These are phyloP conservation scores for Strigamia maritima DNA, from an alignment of 2,888 invertebrate genomes.

Conservation along the genomic window DNA sequence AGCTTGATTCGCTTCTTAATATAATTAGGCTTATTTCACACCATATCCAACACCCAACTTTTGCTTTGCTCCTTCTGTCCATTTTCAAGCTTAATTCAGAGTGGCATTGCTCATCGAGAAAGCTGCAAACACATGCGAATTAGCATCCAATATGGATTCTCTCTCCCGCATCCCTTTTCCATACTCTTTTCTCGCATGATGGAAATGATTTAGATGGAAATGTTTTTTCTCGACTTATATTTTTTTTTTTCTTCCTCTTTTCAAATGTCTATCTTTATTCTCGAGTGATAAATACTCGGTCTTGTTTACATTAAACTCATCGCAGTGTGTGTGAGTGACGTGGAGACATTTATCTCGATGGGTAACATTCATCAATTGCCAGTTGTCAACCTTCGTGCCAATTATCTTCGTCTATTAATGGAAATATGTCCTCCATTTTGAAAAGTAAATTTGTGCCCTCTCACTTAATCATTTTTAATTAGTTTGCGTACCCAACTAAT, in stretches of 20 bases:
- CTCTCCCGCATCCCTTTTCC: background rate
- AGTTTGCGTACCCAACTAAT: constrained; percentile 19
- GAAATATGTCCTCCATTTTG: constrained; percentile 32
- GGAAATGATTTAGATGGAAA: constrained; percentile 2
- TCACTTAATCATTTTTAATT: constrained; percentile 34
- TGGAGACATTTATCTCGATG: background rate
- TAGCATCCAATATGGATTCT: constrained; percentile 31
- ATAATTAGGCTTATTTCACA: constrained; percentile 20
- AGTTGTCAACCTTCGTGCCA: constrained; percentile 12
- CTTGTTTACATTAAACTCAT: constrained; percentile 28
- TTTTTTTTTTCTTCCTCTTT: background rate
- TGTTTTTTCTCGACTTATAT: background rate
- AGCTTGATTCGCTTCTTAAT: constrained; percentile 20
- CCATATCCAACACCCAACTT: background rate
- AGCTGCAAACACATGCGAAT: constrained; percentile 31
- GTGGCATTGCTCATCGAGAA: constrained; percentile 16
- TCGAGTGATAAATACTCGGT: background rate
- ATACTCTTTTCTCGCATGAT: background rate
- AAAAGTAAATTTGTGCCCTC: constrained; percentile 32
- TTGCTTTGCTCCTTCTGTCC: constrained; percentile 25
- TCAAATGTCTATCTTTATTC: background rate
- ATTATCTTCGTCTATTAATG: constrained; percentile 22
- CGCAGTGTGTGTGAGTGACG: constrained; percentile 12
- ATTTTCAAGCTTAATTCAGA: constrained; percentile 31
- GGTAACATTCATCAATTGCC: constrained; percentile 12